A percentile compares a stretch with the other conserved stretches of the same genome.
phyloP scores from a whole-genome alignment of 2,113 vertebrate genomes.

The Onychostoma macrolepis region DNA sequence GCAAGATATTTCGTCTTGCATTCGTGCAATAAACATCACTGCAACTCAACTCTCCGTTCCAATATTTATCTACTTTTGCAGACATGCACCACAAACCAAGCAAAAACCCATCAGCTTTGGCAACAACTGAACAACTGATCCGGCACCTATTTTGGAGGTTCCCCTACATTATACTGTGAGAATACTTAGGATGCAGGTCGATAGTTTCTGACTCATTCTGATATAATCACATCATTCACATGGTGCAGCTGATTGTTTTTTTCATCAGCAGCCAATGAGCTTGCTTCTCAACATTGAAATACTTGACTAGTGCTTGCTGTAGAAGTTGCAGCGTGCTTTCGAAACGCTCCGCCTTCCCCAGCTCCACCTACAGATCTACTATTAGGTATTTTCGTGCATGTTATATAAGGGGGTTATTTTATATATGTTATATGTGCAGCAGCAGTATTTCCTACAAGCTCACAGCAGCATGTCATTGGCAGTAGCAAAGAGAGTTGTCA shows the following conservation, averaged over 20 bases:
- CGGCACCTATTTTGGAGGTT: not conserved
- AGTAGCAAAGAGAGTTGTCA: too few species aligned
- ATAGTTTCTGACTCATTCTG: too few species aligned
- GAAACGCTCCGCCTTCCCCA: too few species aligned
- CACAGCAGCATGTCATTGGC: not conserved
- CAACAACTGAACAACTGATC: not conserved
- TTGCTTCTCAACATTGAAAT: not conserved
- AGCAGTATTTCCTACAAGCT: too few species aligned
- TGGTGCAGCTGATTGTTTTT: not conserved
- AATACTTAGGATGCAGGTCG: not conserved
- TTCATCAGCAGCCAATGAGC: too few species aligned
- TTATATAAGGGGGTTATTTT: too few species aligned
- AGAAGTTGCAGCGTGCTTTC: too few species aligned
- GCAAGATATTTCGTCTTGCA: conserved; percentile 18
- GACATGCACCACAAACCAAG: not conserved
- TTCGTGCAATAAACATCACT: conserved; percentile 59
- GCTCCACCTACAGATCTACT: too few species aligned
- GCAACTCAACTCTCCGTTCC: conserved; percentile 48
- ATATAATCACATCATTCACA: too few species aligned
- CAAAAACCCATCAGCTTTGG: not conserved
- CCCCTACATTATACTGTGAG: not conserved
- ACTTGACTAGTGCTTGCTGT: too few species aligned
- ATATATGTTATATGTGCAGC: too few species aligned
- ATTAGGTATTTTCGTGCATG: too few species aligned
- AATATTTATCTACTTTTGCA: conserved; percentile 59